Evolutionary conservation across 2,797 vertebrate species (phyloP), one percentile per base, ranked within the genome.

Genomic region (Peromyscus attwateri): DNA sequence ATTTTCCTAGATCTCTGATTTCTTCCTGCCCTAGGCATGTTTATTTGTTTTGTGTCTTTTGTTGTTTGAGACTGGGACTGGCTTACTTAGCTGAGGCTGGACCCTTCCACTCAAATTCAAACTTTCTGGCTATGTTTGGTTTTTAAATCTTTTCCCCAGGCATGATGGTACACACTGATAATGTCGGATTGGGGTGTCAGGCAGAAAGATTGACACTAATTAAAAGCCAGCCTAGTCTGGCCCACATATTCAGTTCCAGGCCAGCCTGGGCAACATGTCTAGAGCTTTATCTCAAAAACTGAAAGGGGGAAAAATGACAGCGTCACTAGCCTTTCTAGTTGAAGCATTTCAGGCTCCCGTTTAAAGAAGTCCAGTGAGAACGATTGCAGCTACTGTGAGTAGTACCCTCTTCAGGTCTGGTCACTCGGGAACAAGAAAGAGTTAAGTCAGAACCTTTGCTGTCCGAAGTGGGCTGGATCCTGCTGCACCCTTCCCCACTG

Each of bases 1-100:
- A 27, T 96, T 96, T 94, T n/a, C 55, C 19, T 92, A 17, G 14
- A 68, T 84, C 40, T 92, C 60, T 92, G 25, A 64, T 83, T 89
- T 87, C n/a, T 68, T 70, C 70, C 81, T 81, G 84, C 71, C 27
- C 49, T 87, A 13, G 73, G 75, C 34, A n/a, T 57, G 76, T 79
- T 46, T 57, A 19, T 13, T 57, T 40, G 27, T 43, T 62, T 60
- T 16, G 57, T 37, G 57, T 60, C 16, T 55, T 52, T 29, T 76
- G 87, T n/a, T 57, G 4, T 76, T 76, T 76, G 55, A 23, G 57
- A 49, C 83, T n/a, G 11, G 17, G 31, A 29, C 52, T 95, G 43
- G 55, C 73, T 60, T 55, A 88, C 73, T 60, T 55, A 91, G 37
- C 10, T 29, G 64, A 70, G 79, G 37, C 23, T 91, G 3, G 62